A percentile compares a stretch with the other conserved stretches of the same genome.
These are phyloP conservation scores for Percopsis transmontana DNA, from an alignment of 2,113 vertebrate genomes.

Conservation along the genomic window DNA sequence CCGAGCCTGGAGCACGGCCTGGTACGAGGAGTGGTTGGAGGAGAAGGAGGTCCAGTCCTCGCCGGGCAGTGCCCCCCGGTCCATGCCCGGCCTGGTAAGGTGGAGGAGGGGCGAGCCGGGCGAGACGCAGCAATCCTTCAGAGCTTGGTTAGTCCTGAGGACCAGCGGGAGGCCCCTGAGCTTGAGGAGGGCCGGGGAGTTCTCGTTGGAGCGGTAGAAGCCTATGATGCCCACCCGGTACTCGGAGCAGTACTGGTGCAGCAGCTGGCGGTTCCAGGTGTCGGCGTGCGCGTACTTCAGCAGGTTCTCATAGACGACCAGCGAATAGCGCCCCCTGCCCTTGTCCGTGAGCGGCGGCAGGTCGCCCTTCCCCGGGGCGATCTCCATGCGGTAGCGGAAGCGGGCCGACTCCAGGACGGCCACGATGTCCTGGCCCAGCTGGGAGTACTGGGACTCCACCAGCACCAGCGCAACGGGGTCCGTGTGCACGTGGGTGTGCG, in stretches of 20 bases:
- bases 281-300: slow-evolving; percentile 93
- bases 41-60: slow-evolving; percentile 95
- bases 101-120: slow-evolving; percentile 88
- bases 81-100: slow-evolving; percentile 85
- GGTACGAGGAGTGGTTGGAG: slow-evolving; percentile 93
- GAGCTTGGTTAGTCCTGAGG: slow-evolving; percentile 87
- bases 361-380: slow-evolving; percentile 92
- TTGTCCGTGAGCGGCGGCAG: slow-evolving; percentile 91
- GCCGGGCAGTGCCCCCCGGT: slow-evolving; percentile 87
- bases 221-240: slow-evolving; percentile 94
- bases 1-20: slow-evolving; percentile 88
- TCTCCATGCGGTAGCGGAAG: slow-evolving; percentile 92
- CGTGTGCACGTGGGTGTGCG: slow-evolving; percentile 85
- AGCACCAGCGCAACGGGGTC: slow-evolving; percentile 89
- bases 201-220: slow-evolving; percentile 95
- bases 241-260: slow-evolving; percentile 96
- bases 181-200: slow-evolving; percentile 82
- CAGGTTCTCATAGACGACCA: slow-evolving; percentile 95
- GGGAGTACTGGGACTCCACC: slow-evolving; percentile 97
- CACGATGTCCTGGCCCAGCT: slow-evolving; percentile 94
- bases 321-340: slow-evolving; percentile 86
- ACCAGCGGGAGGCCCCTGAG: slow-evolving; percentile 87
- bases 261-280: slow-evolving; percentile 91
- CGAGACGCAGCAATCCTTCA: slow-evolving; percentile 88
- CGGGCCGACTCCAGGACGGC: slow-evolving; percentile 93